A percentile compares a stretch with the other conserved stretches of the same genome.
Conservation (phyloP, 2,797 vertebrate species). For the Anguilla marmorata region DNA sequence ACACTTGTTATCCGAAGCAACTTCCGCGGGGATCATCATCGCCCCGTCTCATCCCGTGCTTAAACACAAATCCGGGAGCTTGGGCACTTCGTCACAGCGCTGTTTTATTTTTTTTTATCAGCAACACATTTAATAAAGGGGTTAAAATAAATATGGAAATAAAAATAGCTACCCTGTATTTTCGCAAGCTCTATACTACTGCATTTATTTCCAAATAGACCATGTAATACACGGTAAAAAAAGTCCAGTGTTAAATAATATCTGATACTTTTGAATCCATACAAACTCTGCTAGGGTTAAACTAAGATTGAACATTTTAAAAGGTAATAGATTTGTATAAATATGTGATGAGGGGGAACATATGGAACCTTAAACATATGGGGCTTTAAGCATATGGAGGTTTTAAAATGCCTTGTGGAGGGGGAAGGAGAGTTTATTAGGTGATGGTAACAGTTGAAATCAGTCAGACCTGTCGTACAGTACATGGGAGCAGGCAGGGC, state of each 20-base stretch:
- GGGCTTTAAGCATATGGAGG: background rate
- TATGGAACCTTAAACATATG: background rate
- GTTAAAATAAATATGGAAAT: background rate
- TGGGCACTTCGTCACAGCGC: background rate
- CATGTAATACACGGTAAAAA: background rate
- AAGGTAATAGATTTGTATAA: background rate
- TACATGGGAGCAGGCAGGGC: background rate
- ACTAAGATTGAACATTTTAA: background rate
- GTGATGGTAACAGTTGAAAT: background rate
- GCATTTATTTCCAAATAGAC: background rate
- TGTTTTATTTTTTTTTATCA: background rate
- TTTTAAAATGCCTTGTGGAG: conserved; percentile 10
- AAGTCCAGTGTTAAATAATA: background rate
- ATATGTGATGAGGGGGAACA: background rate
- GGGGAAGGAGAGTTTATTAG: background rate
- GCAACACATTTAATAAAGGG: background rate
- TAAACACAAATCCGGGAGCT: background rate
- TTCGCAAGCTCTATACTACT: too few relatives aligned
- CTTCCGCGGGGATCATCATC: conserved; percentile 16
- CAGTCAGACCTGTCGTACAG: background rate
- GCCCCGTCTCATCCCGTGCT: background rate
- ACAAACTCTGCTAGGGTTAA: background rate
- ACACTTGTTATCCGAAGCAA: background rate
- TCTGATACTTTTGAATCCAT: background rate
- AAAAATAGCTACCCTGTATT: background rate